Evolutionary conservation across 2,113 vertebrate species (phyloP), one percentile per base, ranked within the genome.

Genomic region (Eleginops maclovinus): DNA sequence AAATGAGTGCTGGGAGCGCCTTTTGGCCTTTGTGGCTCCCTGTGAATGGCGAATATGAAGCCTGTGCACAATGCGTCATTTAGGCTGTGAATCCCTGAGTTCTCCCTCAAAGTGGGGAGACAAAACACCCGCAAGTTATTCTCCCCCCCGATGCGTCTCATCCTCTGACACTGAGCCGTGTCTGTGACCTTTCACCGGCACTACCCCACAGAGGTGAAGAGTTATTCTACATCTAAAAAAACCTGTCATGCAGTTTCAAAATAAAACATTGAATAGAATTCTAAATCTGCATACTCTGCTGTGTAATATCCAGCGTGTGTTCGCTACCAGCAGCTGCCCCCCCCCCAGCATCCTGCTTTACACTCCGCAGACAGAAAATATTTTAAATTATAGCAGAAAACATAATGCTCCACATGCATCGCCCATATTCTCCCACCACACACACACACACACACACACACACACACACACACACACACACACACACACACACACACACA

Each of bases 51-150:
- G 78, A 81, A 79, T 16, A 50, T 54, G 51, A 64, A 82, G 50
- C 58, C 15, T 24, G 71, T 12, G 46, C 73, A 58, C 77, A 63
- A 77, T 88, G 87, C 89, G 85, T 71, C 83, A 84, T 0, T 22
- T 61, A 79, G 54, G 44, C 56, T 54, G 47, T 54, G 65, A 50
- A 49, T 65, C 62, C 12, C 54, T 17, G 59, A 59, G 4, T 58
- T 84, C 46, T 65, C 22, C 55, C 53, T 55, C 50, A 65, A 46
- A 81, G n/a, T n/a, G n/a, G n/a, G n/a, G 16, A 61, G 10, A 21
- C 13, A 41, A 53, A 41, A 0, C 70, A 21, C 46, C 31, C 54
- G n/a, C 43, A 72, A 88, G 70, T 83, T 79, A 9, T 11, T 60
- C 49, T 65, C 41, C 64, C 31, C 28, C 17, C 58, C 55, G 2